Conservation (phyloP, 2,113 vertebrate species). For the Todiramphus chloris region DNA sequence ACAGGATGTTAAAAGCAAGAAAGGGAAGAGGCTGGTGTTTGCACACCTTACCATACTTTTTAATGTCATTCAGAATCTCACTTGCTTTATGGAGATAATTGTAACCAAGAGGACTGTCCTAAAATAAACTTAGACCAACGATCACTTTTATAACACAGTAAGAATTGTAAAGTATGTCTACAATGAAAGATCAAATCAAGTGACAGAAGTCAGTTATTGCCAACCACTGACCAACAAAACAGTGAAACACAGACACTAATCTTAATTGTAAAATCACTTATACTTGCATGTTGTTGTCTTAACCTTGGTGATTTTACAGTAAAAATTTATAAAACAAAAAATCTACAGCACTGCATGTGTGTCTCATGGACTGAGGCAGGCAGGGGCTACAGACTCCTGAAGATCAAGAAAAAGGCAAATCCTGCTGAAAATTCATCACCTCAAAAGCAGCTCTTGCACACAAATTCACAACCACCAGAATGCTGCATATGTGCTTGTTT, state of each 20-base stretch:
- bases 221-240: neutral
- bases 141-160: neutral
- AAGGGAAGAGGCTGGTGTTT: neutral
- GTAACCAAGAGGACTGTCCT: neutral
- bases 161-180: neutral
- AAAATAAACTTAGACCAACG: neutral
- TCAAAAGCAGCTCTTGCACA: neutral
- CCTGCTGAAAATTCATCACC: neutral
- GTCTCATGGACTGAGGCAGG: neutral
- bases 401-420: neutral
- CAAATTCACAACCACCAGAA: slow-evolving; percentile 20
- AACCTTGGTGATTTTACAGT: neutral
- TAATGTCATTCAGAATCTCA: neutral
- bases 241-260: neutral
- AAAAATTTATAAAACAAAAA: neutral
- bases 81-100: neutral
- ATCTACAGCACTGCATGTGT: neutral
- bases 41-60: neutral
- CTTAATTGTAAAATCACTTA: neutral
- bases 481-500: neutral
- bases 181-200: neutral
- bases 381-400: neutral
- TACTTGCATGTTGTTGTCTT: neutral
- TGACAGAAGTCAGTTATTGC: neutral
- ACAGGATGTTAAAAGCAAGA: neutral